Base-by-base conservation (phyloP, 1,140 invertebrate species). In the Manduca sexta region DNA sequence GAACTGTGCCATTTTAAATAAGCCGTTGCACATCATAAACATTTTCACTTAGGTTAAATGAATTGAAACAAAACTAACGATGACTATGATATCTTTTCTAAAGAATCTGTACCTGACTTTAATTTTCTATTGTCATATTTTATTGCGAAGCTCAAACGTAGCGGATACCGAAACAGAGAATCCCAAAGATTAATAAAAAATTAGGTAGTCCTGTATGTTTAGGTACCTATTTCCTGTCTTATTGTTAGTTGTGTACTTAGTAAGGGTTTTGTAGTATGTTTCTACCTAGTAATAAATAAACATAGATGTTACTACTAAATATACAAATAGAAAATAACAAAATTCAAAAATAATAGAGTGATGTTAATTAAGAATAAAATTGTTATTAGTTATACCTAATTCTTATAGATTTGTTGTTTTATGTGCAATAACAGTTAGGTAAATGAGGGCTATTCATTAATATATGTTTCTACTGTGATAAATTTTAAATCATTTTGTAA, bases 111-210 rank as follows among this genome's bases (percentile, higher is more conserved):
- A 71, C 71, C 66, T 74, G 71, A 69, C 14, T 52, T 60, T 59
- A 43, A 43, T 54, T 50, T 60, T 59, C 16, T 45, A 45, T 53
- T 49, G 57, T 55, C 59, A 52, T 40, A 34, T 58, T 17, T 49
- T 45, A 17, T 39, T 29, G 29, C 39, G 54, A 54, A 56, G 59
- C 63, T 66, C 60, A 66, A 56, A 45, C 30, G 37, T 56, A 47
- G 51, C 45, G 17, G 39, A 51, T 57, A 57, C 47, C 47, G 51
- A 54, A 52, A 61, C 49, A 49, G 46, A 60, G 41, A 50, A 64
- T 64, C 61, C 72, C 72, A 75, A 75, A 75, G 72, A 75, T 15
- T 29, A 43, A 29, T 71, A 68, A 58, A 26, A 52, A 39, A 55
- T 35, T 63, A 59, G 60, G 47, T 59, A 53, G 45, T 58, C 49